Evolutionary conservation across 2,113 vertebrate species (phyloP), one percentile per base, ranked within the genome.

Genomic region (Promerops cafer): DNA sequence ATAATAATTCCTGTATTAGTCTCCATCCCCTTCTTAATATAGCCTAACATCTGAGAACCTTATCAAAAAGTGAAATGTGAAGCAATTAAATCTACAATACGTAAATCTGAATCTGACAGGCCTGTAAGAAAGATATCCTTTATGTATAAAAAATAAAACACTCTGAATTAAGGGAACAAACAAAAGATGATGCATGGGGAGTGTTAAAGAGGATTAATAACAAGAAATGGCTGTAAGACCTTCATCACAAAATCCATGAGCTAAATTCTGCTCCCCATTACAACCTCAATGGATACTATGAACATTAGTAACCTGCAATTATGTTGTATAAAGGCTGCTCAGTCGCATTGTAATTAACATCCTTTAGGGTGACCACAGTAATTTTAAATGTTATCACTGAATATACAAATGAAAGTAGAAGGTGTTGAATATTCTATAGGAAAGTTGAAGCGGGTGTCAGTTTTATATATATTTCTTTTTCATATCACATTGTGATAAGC

Each of bases 291-390:
- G 93, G 96, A 97, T 96, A 97, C 92, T 93, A 94, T 71, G 94
- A 96, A 95, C 40, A 54, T 90, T 91, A 94, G 92, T 96, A 96
- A 97, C 94, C 90, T 95, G 92, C 90, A 96, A 96, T 97, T 96
- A 96, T 96, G 83, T 94, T 95, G 92, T 83, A 96, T 94, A 93
- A 96, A 96, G 90, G 69, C 94, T 95, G 75, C 85, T 89, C 75
- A 92, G 82, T 86, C 0, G 20, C 83, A 90, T 74, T 94, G 90
- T 95, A 96, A 97, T 97, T 96, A 97, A 95, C 94, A 93, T 96
- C 85, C 85, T 90, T 93, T 95, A 96, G 92, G 93, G 90, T 95
- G 95, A 96, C 94, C 95, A 97, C 92, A 93, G 93, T 97, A 96
- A 96, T 96, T 97, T 96, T 86, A 95, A 90, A 96, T 88, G 93